These are phyloP conservation scores for Pollenia griseotomentosa DNA, from an alignment of 2,888 invertebrate species.

Conservation along the genomic window DNA sequence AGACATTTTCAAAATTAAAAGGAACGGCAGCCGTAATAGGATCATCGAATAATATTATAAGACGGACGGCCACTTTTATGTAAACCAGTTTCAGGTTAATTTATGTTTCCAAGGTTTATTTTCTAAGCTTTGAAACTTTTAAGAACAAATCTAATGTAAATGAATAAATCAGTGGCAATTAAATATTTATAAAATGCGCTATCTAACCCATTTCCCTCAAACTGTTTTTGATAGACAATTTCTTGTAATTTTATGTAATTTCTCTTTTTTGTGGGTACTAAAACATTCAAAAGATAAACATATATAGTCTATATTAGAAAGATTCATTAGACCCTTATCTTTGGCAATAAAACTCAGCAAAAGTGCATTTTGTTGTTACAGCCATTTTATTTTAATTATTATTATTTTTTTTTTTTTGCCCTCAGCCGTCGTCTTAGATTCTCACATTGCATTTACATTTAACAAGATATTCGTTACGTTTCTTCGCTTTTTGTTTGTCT, in stretches of 20 bases:
- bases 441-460: conserved; percentile 39
- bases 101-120: no score
- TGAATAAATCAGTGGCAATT: not conserved
- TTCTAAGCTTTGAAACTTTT: no score
- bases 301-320: not conserved
- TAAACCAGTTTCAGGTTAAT: no score
- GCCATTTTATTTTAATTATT: conserved; percentile 34
- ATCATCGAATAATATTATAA: no score
- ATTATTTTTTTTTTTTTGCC: not conserved
- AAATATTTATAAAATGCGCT: not conserved
- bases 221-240: not conserved
- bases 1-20: no score
- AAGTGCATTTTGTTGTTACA: conserved; percentile 51
- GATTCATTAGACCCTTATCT: not conserved
- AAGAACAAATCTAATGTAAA: no score
- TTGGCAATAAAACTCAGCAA: conserved; percentile 32
- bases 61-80: no score
- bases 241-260: not conserved
- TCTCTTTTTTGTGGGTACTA: not conserved
- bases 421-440: conserved; percentile 23
- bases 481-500: not conserved
- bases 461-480: conserved; percentile 16
- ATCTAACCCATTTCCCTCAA: not conserved
- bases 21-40: no score
- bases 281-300: not conserved